Conservation (phyloP, 2,888 invertebrate genomes). For the Machimus rusticus region DNA sequence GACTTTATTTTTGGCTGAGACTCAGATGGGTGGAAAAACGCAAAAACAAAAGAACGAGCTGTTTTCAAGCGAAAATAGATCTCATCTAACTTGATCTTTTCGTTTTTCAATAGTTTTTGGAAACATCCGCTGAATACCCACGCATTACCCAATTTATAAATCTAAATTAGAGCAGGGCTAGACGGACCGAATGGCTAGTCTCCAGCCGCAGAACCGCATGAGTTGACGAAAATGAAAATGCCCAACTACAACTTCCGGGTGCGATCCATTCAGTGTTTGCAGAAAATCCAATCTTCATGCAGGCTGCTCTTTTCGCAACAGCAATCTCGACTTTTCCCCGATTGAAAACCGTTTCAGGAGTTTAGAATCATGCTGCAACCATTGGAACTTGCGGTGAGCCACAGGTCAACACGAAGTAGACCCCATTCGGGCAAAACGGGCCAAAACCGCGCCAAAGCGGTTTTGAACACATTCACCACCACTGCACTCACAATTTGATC, state of each 20-base stretch:
- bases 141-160: background rate
- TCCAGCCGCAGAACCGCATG: background rate
- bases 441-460: background rate
- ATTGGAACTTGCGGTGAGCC: background rate
- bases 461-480: background rate
- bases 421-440: background rate
- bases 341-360: background rate
- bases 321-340: background rate
- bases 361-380: background rate
- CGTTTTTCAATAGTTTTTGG: background rate
- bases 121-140: background rate
- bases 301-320: background rate
- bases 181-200: background rate
- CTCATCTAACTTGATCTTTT: background rate
- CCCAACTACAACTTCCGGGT: background rate
- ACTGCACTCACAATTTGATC: background rate
- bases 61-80: background rate
- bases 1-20: background rate
- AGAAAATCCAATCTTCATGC: background rate
- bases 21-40: background rate
- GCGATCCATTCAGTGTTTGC: background rate
- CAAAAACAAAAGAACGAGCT: background rate
- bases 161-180: background rate
- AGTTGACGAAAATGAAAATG: background rate
- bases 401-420: slow-evolving; percentile 5